These are phyloP conservation scores for Sylvietta virens DNA, from an alignment of 2,113 vertebrate species.

Conservation along the genomic window DNA sequence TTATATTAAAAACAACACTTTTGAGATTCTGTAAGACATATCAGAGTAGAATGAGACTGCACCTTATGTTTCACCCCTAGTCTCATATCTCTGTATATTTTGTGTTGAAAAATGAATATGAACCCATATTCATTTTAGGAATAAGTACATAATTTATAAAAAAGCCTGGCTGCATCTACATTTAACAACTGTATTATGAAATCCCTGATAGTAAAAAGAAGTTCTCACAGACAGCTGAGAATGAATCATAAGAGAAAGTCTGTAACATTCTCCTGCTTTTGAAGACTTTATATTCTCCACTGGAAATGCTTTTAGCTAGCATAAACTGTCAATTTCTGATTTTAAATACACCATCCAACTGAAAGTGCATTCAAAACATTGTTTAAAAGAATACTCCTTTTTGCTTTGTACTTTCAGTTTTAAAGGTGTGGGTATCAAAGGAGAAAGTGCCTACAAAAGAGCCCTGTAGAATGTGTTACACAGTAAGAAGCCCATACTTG, in stretches of 20 bases:
- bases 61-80: neutral
- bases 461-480: neutral
- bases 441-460: neutral
- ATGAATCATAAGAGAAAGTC: neutral
- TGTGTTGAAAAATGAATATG: neutral
- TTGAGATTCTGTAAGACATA: neutral
- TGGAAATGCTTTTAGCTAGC: neutral
- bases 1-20: neutral
- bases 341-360: neutral
- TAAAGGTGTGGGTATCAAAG: neutral
- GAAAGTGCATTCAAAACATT: neutral
- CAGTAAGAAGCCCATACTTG: neutral
- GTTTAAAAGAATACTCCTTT: neutral
- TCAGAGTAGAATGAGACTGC: neutral
- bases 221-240: neutral
- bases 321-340: neutral
- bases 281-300: neutral
- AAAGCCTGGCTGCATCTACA: neutral
- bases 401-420: neutral
- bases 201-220: neutral
- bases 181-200: neutral
- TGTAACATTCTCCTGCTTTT: neutral
- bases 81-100: neutral
- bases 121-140: neutral
- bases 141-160: neutral